Conservation (phyloP, 2,888 invertebrate species). For the Chydorus sphaericus region DNA sequence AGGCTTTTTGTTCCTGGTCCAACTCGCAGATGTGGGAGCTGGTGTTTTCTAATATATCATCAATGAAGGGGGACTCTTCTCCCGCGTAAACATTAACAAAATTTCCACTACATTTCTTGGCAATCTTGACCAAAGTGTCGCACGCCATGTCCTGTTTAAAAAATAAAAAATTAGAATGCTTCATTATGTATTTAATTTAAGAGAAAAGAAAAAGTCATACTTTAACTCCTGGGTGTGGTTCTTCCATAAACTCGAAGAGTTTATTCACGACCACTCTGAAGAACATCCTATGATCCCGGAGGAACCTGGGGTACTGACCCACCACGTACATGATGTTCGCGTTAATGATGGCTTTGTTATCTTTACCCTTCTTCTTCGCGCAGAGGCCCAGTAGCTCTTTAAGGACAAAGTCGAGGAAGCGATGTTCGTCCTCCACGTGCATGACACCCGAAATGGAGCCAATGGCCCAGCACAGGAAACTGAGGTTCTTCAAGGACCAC, state of each 20-base stretch:
- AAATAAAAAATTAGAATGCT: no score
- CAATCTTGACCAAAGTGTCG: slow-evolving; percentile 99
- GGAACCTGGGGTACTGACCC: slow-evolving; percentile 94
- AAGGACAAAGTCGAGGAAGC: slow-evolving; percentile 96
- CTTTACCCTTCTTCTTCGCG: slow-evolving; percentile 96
- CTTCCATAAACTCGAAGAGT: slow-evolving; percentile 99
- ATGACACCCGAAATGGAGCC: slow-evolving; percentile 98
- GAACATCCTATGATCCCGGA: slow-evolving; percentile 99
- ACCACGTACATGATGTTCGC: slow-evolving; percentile 99
- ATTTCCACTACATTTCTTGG: slow-evolving; percentile 91
- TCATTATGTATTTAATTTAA: no score
- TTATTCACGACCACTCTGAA: slow-evolving; percentile 99
- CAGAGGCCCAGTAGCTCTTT: slow-evolving; percentile 93
- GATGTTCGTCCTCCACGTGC: slow-evolving; percentile 97
- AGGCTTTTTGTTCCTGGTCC: slow-evolving; percentile 92
- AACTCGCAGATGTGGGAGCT: slow-evolving; percentile 97
- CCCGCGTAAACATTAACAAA: slow-evolving; percentile 94
- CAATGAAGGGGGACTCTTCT: slow-evolving; percentile 93
- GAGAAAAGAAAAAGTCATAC: no score
- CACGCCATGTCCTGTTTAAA: slow-evolving; percentile 99
- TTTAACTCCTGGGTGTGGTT: slow-evolving; percentile 98
- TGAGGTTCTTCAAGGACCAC: slow-evolving; percentile 99
- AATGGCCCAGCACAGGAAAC: slow-evolving; percentile 98
- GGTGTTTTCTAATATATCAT: slow-evolving; percentile 90
- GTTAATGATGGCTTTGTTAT: slow-evolving; percentile 99